These are phyloP conservation scores for Sminthopsis crassicaudata DNA, from an alignment of 2,113 vertebrate species.

Conservation along the genomic window DNA sequence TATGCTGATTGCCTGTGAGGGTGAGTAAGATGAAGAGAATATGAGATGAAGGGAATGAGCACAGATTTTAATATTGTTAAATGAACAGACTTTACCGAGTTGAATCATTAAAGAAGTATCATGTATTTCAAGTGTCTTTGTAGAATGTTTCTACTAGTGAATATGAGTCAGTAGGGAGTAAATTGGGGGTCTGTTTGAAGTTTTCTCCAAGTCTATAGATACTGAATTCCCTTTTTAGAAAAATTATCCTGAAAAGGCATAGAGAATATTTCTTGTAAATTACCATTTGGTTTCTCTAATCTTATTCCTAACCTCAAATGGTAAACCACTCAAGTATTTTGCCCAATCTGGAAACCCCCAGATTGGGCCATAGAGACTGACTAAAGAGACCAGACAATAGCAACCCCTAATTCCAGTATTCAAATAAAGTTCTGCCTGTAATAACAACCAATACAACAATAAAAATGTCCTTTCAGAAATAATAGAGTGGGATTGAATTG, in stretches of 20 bases:
- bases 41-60: slow-evolving; percentile 4
- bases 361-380: neutral
- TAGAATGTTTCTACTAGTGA: neutral
- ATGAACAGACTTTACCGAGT: neutral
- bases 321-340: neutral
- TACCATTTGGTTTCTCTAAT: slow-evolving; percentile 1
- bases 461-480: slow-evolving; percentile 7
- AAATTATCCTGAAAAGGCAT: slow-evolving; percentile 1
- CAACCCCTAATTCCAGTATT: neutral
- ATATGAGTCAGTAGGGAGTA: slow-evolving; percentile 13
- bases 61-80: neutral
- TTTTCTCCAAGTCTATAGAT: slow-evolving; percentile 8
- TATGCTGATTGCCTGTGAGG: neutral
- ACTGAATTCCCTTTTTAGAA: slow-evolving; percentile 41
- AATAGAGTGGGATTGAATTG: slow-evolving; percentile 2
- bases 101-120: slow-evolving; percentile 15
- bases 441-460: neutral
- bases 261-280: slow-evolving; percentile 11
- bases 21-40: slow-evolving; percentile 18
- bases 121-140: slow-evolving; percentile 40
- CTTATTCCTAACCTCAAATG: neutral
- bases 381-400: neutral
- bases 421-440: slow-evolving; percentile 7
- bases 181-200: neutral
- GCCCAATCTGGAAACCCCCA: neutral